Base-by-base conservation (phyloP, 2,113 vertebrate genomes). In the Apodemus sylvaticus region DNA sequence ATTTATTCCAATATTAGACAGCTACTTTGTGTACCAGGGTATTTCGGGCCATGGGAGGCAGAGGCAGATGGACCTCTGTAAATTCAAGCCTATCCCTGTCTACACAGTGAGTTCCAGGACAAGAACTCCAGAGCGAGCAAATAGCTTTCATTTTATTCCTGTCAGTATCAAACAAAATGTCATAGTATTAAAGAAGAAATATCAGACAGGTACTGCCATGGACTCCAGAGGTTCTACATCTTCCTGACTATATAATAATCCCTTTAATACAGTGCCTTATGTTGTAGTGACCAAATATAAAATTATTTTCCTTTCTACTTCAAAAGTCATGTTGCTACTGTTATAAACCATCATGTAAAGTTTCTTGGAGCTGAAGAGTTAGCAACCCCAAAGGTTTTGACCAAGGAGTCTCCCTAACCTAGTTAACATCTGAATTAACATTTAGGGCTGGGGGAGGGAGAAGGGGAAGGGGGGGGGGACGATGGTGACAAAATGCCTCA, bases 381-480 rank as follows among this genome's bases (percentile, higher is more conserved):
- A 34, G 34, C 34, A 70, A 70, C 68, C 68, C 68, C 68, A 70
- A 13, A 66, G 64, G 26, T 66, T 31, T 66, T 31, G 29, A 16
- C 83, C 17, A 93, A 64, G 1, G 48, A 53, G 36, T 53, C 8
- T 88, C 66, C 53, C n/a, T 73, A 26, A 55, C 36, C 22, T 94
- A 66, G 55, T n/a, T 39, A 89, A 31, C 39, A 82, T 48, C 0
- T 68, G 29, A 97, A 73, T 74, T 64, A 78, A 73, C 34, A 70
- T 68, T 66, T 22, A 68, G 19, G 17, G 5, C 13, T 39, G 34
- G 5, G 48, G 29, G 14, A 29, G 13, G 26, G 74, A 10, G 62
- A 24, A 0, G 14, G n/a, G n/a, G n/a, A n/a, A 8, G 17, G 26
- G 62, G 8, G 1, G 14, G 4, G 19, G 19, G 42, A 16, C 14